A percentile compares a stretch with the other conserved stretches of the same genome.
Conservation (phyloP, 2,888 invertebrate species). For the Oligia latruncula region DNA sequence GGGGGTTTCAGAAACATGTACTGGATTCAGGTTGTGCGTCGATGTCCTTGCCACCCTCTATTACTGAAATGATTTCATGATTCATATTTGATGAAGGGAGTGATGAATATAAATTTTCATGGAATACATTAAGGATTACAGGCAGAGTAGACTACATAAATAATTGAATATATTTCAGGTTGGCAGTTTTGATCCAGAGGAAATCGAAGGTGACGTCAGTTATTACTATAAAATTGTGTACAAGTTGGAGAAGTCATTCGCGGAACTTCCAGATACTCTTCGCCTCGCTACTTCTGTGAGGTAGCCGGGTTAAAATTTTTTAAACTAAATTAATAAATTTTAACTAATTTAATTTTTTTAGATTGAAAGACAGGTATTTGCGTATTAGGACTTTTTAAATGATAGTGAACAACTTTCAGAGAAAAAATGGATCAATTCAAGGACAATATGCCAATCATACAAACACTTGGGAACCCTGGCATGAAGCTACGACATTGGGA, state of each 20-base stretch:
- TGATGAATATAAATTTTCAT: not conserved
- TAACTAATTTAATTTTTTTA: too few species aligned
- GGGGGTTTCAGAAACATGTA: not conserved
- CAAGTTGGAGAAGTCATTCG: constrained; percentile 96
- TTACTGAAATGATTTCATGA: too few species aligned
- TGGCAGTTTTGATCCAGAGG: constrained; percentile 96
- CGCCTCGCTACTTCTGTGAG: constrained; percentile 92
- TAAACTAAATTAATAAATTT: too few species aligned
- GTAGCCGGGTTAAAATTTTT: constrained; percentile 66
- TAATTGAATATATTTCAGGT: constrained; percentile 87
- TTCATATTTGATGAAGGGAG: not conserved
- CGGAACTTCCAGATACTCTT: constrained; percentile 93
- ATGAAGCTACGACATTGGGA: constrained; percentile 98
- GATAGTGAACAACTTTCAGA: constrained; percentile 75
- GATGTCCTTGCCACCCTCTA: not conserved
- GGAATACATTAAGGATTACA: not conserved
- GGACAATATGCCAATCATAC: constrained; percentile 96
- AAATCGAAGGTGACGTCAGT: constrained; percentile 95
- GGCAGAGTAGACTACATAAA: not conserved
- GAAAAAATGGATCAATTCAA: constrained; percentile 96
- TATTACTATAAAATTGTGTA: constrained; percentile 93
- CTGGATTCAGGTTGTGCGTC: not conserved
- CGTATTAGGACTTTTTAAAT: not conserved
- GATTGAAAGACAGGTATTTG: not conserved
- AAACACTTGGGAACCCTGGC: constrained; percentile 98